Evolutionary conservation across 2,113 vertebrate species (phyloP).

Genomic region (Telmatochromis bifrenatus): DNA sequence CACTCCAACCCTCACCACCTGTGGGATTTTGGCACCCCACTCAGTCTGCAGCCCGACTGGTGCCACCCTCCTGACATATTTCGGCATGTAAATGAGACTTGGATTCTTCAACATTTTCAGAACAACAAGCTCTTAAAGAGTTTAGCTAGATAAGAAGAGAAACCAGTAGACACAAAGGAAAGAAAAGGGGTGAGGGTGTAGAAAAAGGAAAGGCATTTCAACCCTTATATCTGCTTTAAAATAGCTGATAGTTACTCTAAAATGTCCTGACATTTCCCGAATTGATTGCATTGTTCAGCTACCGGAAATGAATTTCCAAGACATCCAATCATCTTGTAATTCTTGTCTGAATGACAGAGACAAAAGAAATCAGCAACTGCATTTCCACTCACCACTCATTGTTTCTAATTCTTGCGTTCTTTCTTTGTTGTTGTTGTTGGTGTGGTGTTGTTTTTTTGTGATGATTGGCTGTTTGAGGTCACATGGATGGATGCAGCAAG

Average conservation of each 20-base stretch:
- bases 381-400: not conserved
- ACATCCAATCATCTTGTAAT: not conserved
- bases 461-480: conserved; percentile 2
- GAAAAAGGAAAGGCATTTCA: not conserved
- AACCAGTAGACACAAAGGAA: not conserved
- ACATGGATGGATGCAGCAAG: not conserved
- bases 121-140: not conserved
- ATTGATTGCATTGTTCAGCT: not conserved
- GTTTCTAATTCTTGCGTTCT: not conserved
- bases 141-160: not conserved
- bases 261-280: not conserved
- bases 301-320: not conserved
- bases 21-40: not conserved
- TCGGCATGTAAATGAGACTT: not conserved
- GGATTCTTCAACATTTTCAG: conserved; percentile 2
- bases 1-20: not conserved
- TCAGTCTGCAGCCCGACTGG: not conserved
- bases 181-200: not conserved
- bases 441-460: accelerated
- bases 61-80: not conserved
- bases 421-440: not conserved
- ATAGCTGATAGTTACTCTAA: accelerated
- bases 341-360: not conserved
- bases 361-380: not conserved
- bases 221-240: not conserved